Base-by-base conservation (phyloP, 2,888 invertebrate genomes). In the Drosophila infuscata region DNA sequence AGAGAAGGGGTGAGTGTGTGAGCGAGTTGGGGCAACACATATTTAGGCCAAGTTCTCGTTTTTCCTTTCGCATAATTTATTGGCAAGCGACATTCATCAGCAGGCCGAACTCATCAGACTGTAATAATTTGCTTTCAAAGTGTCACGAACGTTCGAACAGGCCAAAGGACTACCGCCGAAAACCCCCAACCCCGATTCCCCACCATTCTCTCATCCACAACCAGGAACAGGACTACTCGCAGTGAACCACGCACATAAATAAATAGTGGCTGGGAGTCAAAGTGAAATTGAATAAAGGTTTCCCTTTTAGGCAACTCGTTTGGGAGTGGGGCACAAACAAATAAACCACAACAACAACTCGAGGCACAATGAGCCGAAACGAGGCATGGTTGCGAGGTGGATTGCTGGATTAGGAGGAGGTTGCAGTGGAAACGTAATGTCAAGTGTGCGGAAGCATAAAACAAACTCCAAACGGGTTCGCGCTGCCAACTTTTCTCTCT, bases 391-490 rank as follows among this genome's bases (percentile, higher is more conserved):
- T 35, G 41, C 12, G n/a, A 9, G 35, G 25, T 15, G 38, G 12
- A 5, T 32, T 17, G 3, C 46, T 17, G 51, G 29, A 46, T 25
- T 25, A 46, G 52, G 36, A 30, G 57, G 46, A 78, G 72, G 63
- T 71, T 25, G 88, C 79, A 72, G 62, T 84, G 85, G 82, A 64
- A 79, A 72, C 58, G 82, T 83, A 85, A 86, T 89, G 90, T 89
- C 86, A 83, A 85, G 78, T 89, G 78, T 80, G 81, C 88, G 88
- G 83, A 89, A 85, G 86, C 85, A 85, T 89, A 89, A 89, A 86
- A 86, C 88, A 86, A 90, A 90, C 90, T 90, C 78, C 89, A 66
- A 85, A 88, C 78, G 90, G 83, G 83, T 79, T 80, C 82, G 72
- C 70, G 74, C 71, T 66, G 70, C 69, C 76, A 84, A 76, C 62